Evolutionary conservation across 2,888 invertebrate species (phyloP).

Genomic region (Sarcophaga rosellei): DNA sequence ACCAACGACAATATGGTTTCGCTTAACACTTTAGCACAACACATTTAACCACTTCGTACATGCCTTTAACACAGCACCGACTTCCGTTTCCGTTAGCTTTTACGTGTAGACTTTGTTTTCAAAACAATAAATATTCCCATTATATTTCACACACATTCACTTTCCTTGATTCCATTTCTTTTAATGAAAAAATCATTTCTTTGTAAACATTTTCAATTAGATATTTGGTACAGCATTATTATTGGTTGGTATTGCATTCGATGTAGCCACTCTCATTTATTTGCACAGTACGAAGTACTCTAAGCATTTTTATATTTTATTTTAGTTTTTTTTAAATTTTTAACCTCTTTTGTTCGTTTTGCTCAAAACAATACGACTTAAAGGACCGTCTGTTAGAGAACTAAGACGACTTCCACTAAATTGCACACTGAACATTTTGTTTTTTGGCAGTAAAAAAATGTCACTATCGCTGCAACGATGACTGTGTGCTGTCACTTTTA

Average conservation of each 20-base stretch:
- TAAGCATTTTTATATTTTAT: slow-evolving; percentile 19
- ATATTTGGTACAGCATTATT: too few relatives aligned
- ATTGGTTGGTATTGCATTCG: too few relatives aligned
- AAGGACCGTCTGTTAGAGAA: slow-evolving; percentile 53
- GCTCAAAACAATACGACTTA: slow-evolving; percentile 47
- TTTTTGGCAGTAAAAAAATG: slow-evolving; percentile 68
- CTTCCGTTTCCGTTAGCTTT: slow-evolving; percentile 58
- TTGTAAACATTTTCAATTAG: too few relatives aligned
- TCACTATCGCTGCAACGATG: slow-evolving; percentile 66
- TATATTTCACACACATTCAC: neutral
- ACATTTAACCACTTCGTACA: slow-evolving; percentile 41
- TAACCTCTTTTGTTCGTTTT: neutral
- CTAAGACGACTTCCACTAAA: slow-evolving; percentile 65
- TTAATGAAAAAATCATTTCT: too few relatives aligned
- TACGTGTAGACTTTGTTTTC: neutral
- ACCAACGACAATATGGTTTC: too few relatives aligned
- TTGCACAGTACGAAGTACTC: neutral
- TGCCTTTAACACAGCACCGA: slow-evolving; percentile 23
- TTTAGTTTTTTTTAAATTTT: slow-evolving; percentile 15
- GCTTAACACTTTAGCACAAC: slow-evolving; percentile 7
- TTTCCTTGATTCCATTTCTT: too few relatives aligned
- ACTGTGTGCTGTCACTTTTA: slow-evolving; percentile 65
- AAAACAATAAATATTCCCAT: neutral
- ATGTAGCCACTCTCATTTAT: neutral
- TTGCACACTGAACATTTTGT: slow-evolving; percentile 66